phyloP scores from a whole-genome alignment of 2,797 vertebrate species.

The Cuculus canorus region DNA sequence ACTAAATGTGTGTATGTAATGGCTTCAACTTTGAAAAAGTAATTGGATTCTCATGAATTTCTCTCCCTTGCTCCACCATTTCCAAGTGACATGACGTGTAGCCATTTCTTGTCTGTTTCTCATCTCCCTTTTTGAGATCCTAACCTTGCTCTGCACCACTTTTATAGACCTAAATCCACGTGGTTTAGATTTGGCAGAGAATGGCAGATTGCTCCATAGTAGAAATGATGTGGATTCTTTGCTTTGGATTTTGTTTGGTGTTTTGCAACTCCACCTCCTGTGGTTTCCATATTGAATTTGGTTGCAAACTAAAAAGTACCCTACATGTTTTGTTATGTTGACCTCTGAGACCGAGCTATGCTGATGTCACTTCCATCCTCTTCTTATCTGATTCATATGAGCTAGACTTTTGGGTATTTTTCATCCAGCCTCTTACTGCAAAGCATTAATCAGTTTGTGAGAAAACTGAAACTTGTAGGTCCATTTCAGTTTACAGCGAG shows the following conservation, averaged over 20 bases:
- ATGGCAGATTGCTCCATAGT: neutral
- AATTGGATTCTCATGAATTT: neutral
- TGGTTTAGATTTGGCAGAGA: slow-evolving; percentile 34
- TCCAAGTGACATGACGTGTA: neutral
- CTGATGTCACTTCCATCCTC: neutral
- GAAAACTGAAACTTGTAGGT: neutral
- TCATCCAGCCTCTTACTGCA: neutral
- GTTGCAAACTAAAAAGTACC: neutral
- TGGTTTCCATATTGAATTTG: neutral
- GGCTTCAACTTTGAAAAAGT: neutral
- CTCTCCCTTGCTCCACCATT: neutral
- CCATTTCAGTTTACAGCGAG: neutral
- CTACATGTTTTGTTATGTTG: neutral
- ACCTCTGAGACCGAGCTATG: neutral
- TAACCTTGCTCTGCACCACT: neutral
- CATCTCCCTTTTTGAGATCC: slow-evolving; percentile 14
- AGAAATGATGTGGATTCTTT: neutral
- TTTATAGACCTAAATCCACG: slow-evolving; percentile 12
- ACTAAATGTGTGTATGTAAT: neutral
- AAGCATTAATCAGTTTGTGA: neutral
- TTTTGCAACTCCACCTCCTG: neutral
- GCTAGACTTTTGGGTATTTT: neutral
- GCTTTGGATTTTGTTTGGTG: neutral
- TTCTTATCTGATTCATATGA: neutral
- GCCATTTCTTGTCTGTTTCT: slow-evolving; percentile 21